phyloP scores from a whole-genome alignment of 2,797 vertebrate genomes.

The Sebastes taczanowskii region DNA sequence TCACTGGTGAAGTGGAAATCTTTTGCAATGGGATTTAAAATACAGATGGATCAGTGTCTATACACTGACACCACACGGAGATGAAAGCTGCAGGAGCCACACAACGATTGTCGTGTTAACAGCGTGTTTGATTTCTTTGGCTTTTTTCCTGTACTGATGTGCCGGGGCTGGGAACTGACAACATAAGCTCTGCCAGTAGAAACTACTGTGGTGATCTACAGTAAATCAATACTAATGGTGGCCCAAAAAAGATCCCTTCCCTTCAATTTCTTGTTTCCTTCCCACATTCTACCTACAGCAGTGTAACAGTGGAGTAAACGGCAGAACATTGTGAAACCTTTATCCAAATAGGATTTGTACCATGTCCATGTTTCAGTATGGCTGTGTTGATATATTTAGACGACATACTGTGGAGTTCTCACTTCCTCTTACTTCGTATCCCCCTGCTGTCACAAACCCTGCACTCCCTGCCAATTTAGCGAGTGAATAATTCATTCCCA shows the following conservation, averaged over 20 bases:
- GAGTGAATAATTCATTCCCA: conserved; percentile 66
- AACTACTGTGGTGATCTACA: background rate
- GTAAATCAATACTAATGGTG: conserved; percentile 21
- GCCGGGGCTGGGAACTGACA: background rate
- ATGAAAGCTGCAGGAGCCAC: background rate
- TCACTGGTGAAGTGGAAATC: background rate
- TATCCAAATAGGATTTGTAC: background rate
- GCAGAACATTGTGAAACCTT: background rate
- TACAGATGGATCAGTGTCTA: conserved; percentile 24
- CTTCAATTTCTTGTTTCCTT: conserved; percentile 5
- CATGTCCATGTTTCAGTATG: background rate
- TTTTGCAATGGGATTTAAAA: background rate
- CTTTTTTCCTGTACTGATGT: background rate
- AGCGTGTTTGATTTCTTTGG: background rate
- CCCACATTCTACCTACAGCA: background rate
- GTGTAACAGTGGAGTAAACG: background rate
- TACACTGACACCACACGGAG: background rate
- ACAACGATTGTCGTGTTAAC: background rate
- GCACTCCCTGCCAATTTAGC: conserved; percentile 11
- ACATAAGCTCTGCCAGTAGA: background rate
- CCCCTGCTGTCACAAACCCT: conserved; percentile 17
- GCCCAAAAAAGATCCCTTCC: background rate
- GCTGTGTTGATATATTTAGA: background rate
- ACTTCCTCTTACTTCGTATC: background rate
- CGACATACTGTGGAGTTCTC: conserved; percentile 2